A percentile compares a stretch with the other conserved stretches of the same genome.
Evolutionary conservation across 37 sponge, comb jelly and placozoan species (phyloP).

Genomic region (Amphimedon queenslandica): DNA sequence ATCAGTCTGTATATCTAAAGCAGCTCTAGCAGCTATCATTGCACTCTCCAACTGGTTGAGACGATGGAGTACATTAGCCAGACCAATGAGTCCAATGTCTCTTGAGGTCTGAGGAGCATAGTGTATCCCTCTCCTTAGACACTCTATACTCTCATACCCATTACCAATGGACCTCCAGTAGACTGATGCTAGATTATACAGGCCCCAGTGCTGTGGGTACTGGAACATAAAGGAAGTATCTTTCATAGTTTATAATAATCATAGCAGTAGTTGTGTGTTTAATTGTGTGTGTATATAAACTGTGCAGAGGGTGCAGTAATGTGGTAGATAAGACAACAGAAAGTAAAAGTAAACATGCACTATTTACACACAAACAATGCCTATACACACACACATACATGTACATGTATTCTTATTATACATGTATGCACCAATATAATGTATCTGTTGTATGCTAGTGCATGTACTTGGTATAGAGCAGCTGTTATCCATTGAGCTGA

Average conservation of each 20-base stretch:
- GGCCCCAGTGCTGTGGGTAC: conserved; percentile 68
- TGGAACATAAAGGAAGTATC: neutral
- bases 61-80: conserved; percentile 70
- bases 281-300: no score
- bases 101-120: conserved; percentile 41
- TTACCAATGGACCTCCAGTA: conserved; percentile 79
- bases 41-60: conserved; percentile 67
- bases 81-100: conserved; percentile 64
- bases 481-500: no score
- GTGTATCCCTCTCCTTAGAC: conserved; percentile 68
- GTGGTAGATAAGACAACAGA: no score
- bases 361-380: no score
- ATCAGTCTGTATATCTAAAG: conserved; percentile 46
- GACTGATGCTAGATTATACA: conserved; percentile 72
- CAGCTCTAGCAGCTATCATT: conserved; percentile 59
- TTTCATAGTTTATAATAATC: neutral
- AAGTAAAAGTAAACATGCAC: no score
- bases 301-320: no score
- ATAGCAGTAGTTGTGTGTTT: neutral
- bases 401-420: no score
- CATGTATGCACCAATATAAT: no score
- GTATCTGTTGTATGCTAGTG: no score
- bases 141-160: conserved; percentile 64
- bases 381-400: no score
- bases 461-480: no score